Base-by-base conservation (phyloP, 2,888 invertebrate genomes). In the Brenthis hecate region DNA sequence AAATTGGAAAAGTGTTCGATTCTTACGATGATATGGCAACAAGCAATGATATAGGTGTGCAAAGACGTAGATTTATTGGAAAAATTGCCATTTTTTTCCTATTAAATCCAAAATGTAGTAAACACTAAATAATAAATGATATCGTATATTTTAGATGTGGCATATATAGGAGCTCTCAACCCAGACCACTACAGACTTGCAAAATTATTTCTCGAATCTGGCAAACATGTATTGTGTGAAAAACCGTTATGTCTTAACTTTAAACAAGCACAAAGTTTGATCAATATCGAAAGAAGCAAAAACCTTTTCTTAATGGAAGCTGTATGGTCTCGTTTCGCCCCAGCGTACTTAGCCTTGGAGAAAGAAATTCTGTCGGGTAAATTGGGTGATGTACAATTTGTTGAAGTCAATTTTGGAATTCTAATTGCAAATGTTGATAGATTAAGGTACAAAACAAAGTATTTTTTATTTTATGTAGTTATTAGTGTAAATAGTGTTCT, bases 211-310 rank as follows among this genome's bases (percentile, higher is more conserved):
- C 87, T 99, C 32, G 94, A 96, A 72, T 92, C 95, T 78, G 97
- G 97, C 0, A 98, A 98, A 84, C 96, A 97, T 79, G 96, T 99
- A 1, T 89, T 99, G 2, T 97, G 98, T 83, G 98, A 99, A 86
- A 99, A 98, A 85, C 98, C 98, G 0, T 87, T 98, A 71, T 96
- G 97, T 62, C 88, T 98, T 88, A 97, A 97, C 84, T 90, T 93
- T 57, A 95, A 95, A 77, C 96, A 98, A 85, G 94, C 96, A 0
- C 92, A 94, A 72, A 94, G 95, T 74, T 87, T 99, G 56, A 88
- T 97, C 13, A 89, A 94, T 19, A 81, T 95, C 0, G 97, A 98
- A 0, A 94, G 93, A 78, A 84, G 93, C 43, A 96, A 96, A 78
- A 95, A 96, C 6, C 83, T 96, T 0, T 97, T 98, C 80, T 83